Base-by-base conservation (phyloP, 1,140 invertebrate species). In the Globodera ellingtonae region DNA sequence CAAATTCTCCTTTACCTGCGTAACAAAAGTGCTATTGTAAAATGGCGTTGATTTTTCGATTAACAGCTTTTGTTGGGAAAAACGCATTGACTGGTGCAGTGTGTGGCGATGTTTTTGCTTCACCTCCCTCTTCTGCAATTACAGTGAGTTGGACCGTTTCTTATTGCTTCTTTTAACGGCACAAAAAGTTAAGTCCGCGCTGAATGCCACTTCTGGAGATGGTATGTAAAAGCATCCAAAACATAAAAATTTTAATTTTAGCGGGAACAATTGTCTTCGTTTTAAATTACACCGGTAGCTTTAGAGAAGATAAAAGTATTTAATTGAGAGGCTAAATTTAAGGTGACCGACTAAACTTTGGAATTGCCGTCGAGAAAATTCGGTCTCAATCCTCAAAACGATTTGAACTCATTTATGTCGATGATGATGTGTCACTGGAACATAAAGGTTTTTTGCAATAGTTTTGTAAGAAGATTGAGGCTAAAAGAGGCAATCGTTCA, bases 261-360 rank as follows among this genome's bases (percentile, higher is more conserved):
- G 93, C 90, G 81, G 94, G 94, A 47, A 92, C 93, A 71, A 85
- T 95, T 6, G 91, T 94, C 0, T 90, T 95, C 21, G 92, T 94
- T 8, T 93, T 93, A 10, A 96, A 95, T 90, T 95, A 96, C 88
- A 95, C 94, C 7, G 94, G 94, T 0, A 94, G 95, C 86, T 35
- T 10, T 44, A 65, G 18, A 70, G 21, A 44, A 44, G 8, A 0
- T 47, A 44, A 47, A 70, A 35, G 35, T 24, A 35, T 4, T 70
- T 70, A 6, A 2, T 44, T 47, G 2, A 90, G 2, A 90, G 94
- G 84, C 89, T 96, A 5, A 95, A 95, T 89, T 95, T 95, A 90
- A 94, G 94, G 21, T 91, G 87, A 90, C 90, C 65, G 89, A 91
- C 82, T 93, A 92, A 0, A 90, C 93, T 66, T 92, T 92, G 89